phyloP scores from a whole-genome alignment of 2,113 vertebrate genomes.

The Labrus mixtus region DNA sequence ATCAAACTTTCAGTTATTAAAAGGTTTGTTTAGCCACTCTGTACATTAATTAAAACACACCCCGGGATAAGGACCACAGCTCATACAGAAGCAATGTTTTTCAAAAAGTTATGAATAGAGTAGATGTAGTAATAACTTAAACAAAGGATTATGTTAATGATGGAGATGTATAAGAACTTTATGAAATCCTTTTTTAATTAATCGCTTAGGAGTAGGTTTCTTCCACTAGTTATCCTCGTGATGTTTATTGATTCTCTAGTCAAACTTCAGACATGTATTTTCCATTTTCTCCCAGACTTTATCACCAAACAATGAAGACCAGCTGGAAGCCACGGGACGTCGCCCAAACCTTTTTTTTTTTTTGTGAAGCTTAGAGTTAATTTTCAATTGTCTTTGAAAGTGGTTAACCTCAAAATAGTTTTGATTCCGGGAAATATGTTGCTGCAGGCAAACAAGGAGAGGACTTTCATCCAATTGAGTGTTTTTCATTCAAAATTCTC shows the following conservation, averaged over 20 bases:
- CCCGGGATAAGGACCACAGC: conserved; percentile 16
- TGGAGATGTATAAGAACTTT: too few species aligned
- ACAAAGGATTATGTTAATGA: too few species aligned
- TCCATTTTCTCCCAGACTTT: conserved; percentile 22
- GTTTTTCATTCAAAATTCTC: conserved; percentile 12
- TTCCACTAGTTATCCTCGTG: too few species aligned
- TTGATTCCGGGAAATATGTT: conserved; percentile 48
- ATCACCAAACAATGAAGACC: conserved; percentile 1
- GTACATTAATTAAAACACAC: too few species aligned
- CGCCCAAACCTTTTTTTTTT: conserved; percentile 25
- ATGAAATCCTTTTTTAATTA: too few species aligned
- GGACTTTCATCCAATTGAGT: conserved; percentile 5
- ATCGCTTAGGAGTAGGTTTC: too few species aligned
- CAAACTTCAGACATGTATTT: conserved; percentile 13
- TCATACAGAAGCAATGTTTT: conserved; percentile 70
- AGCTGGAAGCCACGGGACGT: conserved; percentile 10
- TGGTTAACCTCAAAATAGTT: conserved; percentile 36
- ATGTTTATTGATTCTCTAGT: too few species aligned
- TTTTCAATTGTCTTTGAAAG: conserved; percentile 49
- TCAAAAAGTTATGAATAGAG: too few species aligned
- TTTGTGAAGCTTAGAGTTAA: conserved; percentile 22
- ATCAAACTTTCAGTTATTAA: too few species aligned
- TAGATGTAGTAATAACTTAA: too few species aligned
- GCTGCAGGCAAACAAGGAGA: conserved; percentile 37
- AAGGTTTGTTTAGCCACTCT: too few species aligned